Conservation (phyloP, 2,888 invertebrate genomes). For the Aporophyla nigra region DNA sequence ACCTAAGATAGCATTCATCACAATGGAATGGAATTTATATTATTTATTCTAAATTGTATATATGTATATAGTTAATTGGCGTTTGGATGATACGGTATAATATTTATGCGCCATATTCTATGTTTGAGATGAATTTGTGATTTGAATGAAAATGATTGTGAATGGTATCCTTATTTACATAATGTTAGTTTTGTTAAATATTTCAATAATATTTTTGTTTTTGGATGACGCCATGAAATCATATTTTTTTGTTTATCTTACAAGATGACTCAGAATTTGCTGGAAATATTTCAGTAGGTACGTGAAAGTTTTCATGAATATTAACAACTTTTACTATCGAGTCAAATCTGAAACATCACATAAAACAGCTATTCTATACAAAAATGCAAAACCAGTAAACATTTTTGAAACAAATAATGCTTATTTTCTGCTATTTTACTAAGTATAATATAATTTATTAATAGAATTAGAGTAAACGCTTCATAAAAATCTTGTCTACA, state of each 20-base stretch:
- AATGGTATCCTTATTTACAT: constrained; percentile 12
- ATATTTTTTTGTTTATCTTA: not conserved
- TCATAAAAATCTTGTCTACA: constrained; percentile 50
- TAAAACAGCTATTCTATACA: not conserved
- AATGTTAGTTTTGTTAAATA: constrained; percentile 9
- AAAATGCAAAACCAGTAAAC: not conserved
- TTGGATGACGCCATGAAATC: not conserved
- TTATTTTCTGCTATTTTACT: constrained; percentile 14
- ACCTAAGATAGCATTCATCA: constrained; percentile 54
- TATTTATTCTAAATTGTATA: constrained; percentile 53
- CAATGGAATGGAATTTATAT: constrained; percentile 55
- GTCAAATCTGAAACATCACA: not conserved
- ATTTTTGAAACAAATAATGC: not conserved
- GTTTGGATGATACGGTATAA: constrained; percentile 28
- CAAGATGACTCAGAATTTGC: not conserved
- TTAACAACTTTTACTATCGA: not conserved
- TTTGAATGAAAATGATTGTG: constrained; percentile 31
- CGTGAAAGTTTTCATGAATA: not conserved
- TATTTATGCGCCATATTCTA: constrained; percentile 36
- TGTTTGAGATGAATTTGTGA: not conserved
- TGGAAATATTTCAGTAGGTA: not conserved
- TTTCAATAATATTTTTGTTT: not conserved
- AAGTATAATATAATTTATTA: constrained; percentile 33
- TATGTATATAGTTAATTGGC: constrained; percentile 10
- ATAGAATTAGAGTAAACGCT: constrained; percentile 45